Percentiles rank a stretch among this genome's conserved stretches.
These are phyloP conservation scores for Tortrix viridana DNA, from an alignment of 2,888 invertebrate species.

Conservation along the genomic window DNA sequence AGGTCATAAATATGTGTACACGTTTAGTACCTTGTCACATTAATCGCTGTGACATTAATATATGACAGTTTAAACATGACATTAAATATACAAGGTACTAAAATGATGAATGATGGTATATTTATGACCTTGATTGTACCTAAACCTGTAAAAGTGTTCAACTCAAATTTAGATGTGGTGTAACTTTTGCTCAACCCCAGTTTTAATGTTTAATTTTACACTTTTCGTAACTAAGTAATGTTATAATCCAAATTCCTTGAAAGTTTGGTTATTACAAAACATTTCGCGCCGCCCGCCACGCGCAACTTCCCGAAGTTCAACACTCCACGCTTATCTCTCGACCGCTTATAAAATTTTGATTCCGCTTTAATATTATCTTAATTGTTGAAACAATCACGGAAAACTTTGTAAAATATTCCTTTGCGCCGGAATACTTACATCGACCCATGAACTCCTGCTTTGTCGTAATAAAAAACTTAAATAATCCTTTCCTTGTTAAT, in stretches of 20 bases:
- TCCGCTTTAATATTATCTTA: conserved; percentile 80
- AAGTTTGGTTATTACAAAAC: conserved; percentile 56
- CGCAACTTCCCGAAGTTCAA: conserved; percentile 73
- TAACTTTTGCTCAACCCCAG: conserved; percentile 25
- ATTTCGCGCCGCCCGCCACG: conserved; percentile 54
- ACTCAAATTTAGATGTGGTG: conserved; percentile 1
- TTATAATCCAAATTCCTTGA: conserved; percentile 52
- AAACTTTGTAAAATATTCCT: conserved; percentile 70
- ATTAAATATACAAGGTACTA: no score
- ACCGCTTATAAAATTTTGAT: conserved; percentile 81
- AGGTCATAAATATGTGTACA: no score
- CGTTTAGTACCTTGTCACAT: no score
- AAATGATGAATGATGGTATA: no score
- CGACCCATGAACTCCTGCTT: not conserved
- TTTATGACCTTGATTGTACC: no score
- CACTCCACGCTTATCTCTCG: conserved; percentile 77
- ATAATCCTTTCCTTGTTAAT: not conserved
- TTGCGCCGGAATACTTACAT: conserved; percentile 41
- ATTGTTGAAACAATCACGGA: conserved; percentile 73
- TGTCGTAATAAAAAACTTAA: conserved; percentile 1
- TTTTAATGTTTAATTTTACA: conserved; percentile 43
- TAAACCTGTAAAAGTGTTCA: conserved; percentile 3
- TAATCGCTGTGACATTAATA: no score
- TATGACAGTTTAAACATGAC: no score
- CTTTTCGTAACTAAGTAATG: conserved; percentile 49